Percentiles rank a stretch among this genome's conserved stretches.
These are phyloP conservation scores for Ephialtes manifestator DNA, from an alignment of 2,888 invertebrate genomes.

Conservation along the genomic window DNA sequence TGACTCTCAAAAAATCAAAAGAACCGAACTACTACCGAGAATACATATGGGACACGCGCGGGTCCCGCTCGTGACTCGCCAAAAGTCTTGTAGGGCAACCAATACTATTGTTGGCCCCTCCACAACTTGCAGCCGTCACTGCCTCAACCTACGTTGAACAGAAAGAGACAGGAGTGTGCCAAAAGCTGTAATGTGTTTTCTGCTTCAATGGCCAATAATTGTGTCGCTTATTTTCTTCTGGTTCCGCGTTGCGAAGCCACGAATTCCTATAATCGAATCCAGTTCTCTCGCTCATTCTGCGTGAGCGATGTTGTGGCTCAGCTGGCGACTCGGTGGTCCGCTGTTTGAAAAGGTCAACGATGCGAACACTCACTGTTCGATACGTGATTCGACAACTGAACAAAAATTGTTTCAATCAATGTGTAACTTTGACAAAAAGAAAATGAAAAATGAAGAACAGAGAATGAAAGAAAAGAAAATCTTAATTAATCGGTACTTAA, in stretches of 20 bases:
- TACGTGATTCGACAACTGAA: slow-evolving; percentile 19
- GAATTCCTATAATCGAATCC: slow-evolving; percentile 65
- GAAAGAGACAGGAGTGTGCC: too few relatives aligned
- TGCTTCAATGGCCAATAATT: too few relatives aligned
- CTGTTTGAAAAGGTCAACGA: slow-evolving; percentile 45
- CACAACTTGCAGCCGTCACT: too few relatives aligned
- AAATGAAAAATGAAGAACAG: too few relatives aligned
- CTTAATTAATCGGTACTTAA: background rate
- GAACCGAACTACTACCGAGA: slow-evolving; percentile 44
- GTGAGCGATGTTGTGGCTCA: slow-evolving; percentile 16
- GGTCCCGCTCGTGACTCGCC: slow-evolving; percentile 63
- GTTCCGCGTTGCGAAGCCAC: slow-evolving; percentile 61
- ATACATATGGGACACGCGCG: background rate
- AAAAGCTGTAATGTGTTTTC: too few relatives aligned
- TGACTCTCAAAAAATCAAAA: slow-evolving; percentile 72
- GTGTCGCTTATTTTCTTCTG: slow-evolving; percentile 11
- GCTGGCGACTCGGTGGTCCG: slow-evolving; percentile 40
- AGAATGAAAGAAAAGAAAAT: background rate
- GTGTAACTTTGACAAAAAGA: background rate
- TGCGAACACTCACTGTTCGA: background rate
- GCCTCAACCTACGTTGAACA: too few relatives aligned
- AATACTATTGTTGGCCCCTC: too few relatives aligned
- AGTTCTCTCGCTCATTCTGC: slow-evolving; percentile 23
- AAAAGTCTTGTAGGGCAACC: slow-evolving; percentile 37
- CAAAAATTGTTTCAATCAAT: background rate